Evolutionary conservation across 2,888 invertebrate species (phyloP), one percentile per base, ranked within the genome.

Genomic region (Incurvaria masculella): DNA sequence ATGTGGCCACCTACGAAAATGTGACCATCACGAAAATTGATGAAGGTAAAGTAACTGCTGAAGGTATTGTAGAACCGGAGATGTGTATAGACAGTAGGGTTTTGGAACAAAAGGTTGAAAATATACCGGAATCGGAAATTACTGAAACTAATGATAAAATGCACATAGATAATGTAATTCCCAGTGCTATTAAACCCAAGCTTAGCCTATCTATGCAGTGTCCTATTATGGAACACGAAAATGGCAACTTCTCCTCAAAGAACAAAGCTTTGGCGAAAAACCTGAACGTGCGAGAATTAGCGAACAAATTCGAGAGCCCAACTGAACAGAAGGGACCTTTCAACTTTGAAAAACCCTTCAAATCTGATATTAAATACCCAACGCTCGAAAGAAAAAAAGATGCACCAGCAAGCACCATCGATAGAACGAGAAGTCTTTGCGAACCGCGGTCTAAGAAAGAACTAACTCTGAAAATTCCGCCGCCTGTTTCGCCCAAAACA

Each of bases 291-390:
- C 75, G 82, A 52, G 84, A 86, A 53, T 57, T 86, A 49, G 83
- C 86, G 14, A 82, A 81, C 19, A 76, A 83, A 52, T 86, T 86
- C 53, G 86, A 86, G 59, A 83, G 83, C 50, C 84, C 84, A 0
- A 81, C 84, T 0, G 83, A 84, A 50, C 80, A 79, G 48, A 71
- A 80, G 57, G 69, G 80, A 0, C 78, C 81, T 14, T 82, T 83
- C 52, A 73, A 76, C 26, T 85, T 85, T 53, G 76, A 78, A 4
- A 79, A 75, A 56, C 45, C 49, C 8, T 78, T 71, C 45, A 75
- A 71, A 59, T 63, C 68, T 0, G 79, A 75, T 50, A 62, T 69
- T 2, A 76, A 73, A 58, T 72, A 70, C 47, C 67, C 72, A 0
- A 66, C 64, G 8, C 50, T 73, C 27, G 76, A 75, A 49, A 55